phyloP scores from a whole-genome alignment of 2,113 vertebrate species.

The Gracilinanus agilis region DNA sequence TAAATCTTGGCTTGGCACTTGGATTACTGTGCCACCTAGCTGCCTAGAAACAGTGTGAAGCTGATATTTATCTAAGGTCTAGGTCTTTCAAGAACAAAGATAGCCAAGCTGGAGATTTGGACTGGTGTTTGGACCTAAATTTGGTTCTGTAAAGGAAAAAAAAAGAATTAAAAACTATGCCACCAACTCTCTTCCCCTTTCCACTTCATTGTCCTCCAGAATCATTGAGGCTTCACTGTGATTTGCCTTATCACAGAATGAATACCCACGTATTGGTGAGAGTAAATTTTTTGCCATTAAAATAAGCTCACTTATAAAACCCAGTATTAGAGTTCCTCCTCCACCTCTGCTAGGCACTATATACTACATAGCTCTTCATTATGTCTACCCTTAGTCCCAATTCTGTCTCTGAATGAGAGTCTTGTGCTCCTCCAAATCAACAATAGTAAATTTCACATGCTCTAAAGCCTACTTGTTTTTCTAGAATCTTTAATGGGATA shows the following conservation, averaged over 20 bases:
- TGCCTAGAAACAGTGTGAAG: neutral
- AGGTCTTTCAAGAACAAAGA: neutral
- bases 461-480: neutral
- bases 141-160: neutral
- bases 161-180: neutral
- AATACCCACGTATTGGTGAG: neutral
- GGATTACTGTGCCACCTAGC: neutral
- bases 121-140: neutral
- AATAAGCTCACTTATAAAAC: neutral
- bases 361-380: neutral
- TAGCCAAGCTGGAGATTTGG: neutral
- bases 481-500: slow-evolving; percentile 4
- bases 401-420: neutral
- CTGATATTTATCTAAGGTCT: neutral
- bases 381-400: neutral
- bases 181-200: neutral
- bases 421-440: neutral
- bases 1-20: neutral
- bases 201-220: neutral
- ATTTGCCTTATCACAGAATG: neutral
- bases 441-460: neutral
- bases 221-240: neutral
- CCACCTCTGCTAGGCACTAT: neutral
- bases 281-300: neutral
- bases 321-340: neutral